phyloP scores from a whole-genome alignment of 2,113 vertebrate species.

The Gobio gobio region DNA sequence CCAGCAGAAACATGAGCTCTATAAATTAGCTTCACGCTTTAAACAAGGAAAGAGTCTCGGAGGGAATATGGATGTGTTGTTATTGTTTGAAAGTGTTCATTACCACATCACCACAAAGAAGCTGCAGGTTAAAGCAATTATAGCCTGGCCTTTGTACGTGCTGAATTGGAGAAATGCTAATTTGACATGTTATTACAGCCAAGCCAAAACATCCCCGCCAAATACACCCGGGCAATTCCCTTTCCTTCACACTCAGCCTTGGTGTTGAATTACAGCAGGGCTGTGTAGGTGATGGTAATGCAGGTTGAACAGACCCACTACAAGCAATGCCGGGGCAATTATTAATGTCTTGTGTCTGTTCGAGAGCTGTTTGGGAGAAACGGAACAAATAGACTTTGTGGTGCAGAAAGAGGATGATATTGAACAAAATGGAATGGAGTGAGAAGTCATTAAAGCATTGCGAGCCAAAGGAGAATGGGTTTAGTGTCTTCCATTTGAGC shows the following conservation, averaged over 20 bases:
- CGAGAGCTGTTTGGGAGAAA: slow-evolving; percentile 46
- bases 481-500: slow-evolving; percentile 9
- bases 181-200: slow-evolving; percentile 41
- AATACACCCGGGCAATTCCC: slow-evolving; percentile 19
- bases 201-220: slow-evolving; percentile 30
- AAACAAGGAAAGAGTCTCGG: slow-evolving; percentile 8
- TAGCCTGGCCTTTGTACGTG: slow-evolving; percentile 28
- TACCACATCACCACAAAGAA: slow-evolving; percentile 37
- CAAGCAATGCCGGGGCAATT: slow-evolving; percentile 59
- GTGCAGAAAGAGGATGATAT: slow-evolving; percentile 1
- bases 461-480: slow-evolving; percentile 12
- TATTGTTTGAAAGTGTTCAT: slow-evolving; percentile 37
- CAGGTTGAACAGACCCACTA: slow-evolving; percentile 16
- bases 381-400: not conserved
- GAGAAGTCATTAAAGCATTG: not conserved
- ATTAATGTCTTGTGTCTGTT: slow-evolving; percentile 67
- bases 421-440: not conserved
- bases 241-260: slow-evolving; percentile 8
- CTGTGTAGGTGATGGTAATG: slow-evolving; percentile 21
- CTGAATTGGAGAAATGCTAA: slow-evolving; percentile 39
- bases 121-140: slow-evolving; percentile 45
- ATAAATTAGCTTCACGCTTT: slow-evolving; percentile 24
- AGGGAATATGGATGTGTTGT: slow-evolving; percentile 16
- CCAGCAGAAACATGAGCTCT: not conserved
- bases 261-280: slow-evolving; percentile 12